A percentile compares a stretch with the other conserved stretches of the same genome.
phyloP scores from a whole-genome alignment of 2,888 invertebrate species.

The Melinopterus prodromus region DNA sequence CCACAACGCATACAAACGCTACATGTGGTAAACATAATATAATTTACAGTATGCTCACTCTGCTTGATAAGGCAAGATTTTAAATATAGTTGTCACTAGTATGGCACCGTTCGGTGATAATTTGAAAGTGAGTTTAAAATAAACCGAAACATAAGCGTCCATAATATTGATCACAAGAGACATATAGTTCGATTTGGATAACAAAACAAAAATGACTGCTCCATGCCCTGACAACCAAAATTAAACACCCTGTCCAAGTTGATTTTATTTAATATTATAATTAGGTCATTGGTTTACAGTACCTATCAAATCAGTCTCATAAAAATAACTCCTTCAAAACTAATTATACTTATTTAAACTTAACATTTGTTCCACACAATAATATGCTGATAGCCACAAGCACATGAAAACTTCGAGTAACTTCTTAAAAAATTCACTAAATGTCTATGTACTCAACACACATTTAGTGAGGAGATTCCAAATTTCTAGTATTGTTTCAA shows the following conservation, averaged over 20 bases:
- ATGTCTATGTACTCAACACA: too few species aligned
- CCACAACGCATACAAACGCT: neutral
- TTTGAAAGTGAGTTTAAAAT: constrained; percentile 8
- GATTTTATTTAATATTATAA: neutral
- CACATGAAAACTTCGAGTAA: neutral
- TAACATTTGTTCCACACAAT: neutral
- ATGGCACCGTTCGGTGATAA: neutral
- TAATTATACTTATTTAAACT: neutral
- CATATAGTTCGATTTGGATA: constrained; percentile 17
- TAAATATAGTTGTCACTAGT: constrained; percentile 23
- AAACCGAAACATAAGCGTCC: constrained; percentile 13
- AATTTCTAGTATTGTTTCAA: too few species aligned
- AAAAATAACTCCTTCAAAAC: constrained; percentile 22
- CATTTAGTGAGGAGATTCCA: too few species aligned
- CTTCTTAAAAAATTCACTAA: neutral
- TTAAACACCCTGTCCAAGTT: constrained; percentile 27
- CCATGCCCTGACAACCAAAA: neutral
- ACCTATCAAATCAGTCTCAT: constrained; percentile 28
- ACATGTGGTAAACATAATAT: neutral
- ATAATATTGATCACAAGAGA: constrained; percentile 18
- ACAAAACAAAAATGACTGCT: constrained; percentile 9
- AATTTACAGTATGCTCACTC: constrained; percentile 36
- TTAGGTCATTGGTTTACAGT: constrained; percentile 6
- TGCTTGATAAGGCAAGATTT: constrained; percentile 38
- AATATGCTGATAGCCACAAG: neutral